A percentile compares a stretch with the other conserved stretches of the same genome.
These are phyloP conservation scores for Polyommatus icarus DNA, from an alignment of 2,888 invertebrate genomes.

Conservation along the genomic window DNA sequence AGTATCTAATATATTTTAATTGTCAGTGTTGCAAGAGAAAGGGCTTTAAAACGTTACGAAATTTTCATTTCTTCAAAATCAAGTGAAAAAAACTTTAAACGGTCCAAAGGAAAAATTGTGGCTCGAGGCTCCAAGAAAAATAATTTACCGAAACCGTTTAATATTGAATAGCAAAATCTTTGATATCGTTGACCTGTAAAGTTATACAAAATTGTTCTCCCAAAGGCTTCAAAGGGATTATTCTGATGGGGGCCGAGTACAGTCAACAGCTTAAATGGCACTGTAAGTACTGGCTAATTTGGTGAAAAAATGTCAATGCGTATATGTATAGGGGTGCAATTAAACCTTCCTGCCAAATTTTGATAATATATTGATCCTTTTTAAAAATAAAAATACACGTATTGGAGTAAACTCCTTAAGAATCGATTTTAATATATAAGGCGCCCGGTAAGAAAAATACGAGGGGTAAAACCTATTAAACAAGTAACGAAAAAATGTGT, in stretches of 20 bases:
- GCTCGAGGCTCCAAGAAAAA: slow-evolving; percentile 10
- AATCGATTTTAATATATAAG: too few relatives aligned
- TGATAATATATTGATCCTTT: too few relatives aligned
- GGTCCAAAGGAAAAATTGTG: neutral
- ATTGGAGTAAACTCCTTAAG: too few relatives aligned
- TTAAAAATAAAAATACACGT: too few relatives aligned
- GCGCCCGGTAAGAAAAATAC: too few relatives aligned
- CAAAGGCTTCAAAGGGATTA: slow-evolving; percentile 27
- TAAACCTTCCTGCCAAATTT: too few relatives aligned
- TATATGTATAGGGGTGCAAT: too few relatives aligned
- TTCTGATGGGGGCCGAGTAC: slow-evolving; percentile 3
- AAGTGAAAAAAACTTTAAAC: neutral
- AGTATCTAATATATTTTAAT: neutral
- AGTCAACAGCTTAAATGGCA: slow-evolving; percentile 22
- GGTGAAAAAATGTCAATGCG: neutral
- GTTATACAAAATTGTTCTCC: slow-evolving; percentile 2
- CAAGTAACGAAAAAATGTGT: too few relatives aligned
- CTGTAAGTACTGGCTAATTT: slow-evolving; percentile 1
- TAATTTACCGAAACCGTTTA: slow-evolving; percentile 13
- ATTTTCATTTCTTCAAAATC: neutral
- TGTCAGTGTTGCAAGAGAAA: neutral
- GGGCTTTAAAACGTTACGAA: neutral
- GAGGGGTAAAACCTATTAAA: too few relatives aligned
- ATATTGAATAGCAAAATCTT: slow-evolving; percentile 29
- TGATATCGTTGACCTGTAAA: slow-evolving; percentile 31